Evolutionary conservation across 35 echinoderm and acorn worm species (phyloP).

Genomic region (Apostichopus parvimensis): DNA sequence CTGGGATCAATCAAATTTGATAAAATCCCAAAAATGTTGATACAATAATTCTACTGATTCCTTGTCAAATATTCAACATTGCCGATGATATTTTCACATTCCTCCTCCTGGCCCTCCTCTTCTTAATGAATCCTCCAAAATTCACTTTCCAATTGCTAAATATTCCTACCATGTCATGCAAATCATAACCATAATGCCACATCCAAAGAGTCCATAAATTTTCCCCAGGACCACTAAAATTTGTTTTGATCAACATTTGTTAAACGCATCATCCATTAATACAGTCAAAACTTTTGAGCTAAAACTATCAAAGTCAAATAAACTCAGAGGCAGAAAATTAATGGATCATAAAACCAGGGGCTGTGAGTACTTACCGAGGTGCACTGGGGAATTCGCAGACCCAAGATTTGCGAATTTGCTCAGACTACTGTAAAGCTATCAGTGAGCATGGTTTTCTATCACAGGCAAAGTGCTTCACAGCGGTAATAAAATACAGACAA

Average conservation of each 20-base stretch:
- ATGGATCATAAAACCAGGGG: slow-evolving; percentile 45
- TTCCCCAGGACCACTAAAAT: not conserved
- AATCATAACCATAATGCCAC: not conserved
- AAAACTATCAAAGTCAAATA: slow-evolving; percentile 45
- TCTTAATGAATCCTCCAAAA: not conserved
- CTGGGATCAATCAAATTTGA: not conserved
- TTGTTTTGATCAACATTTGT: slow-evolving; percentile 43
- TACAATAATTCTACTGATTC: not conserved
- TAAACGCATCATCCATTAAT: slow-evolving; percentile 49
- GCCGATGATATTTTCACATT: slow-evolving; percentile 2
- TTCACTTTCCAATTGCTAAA: not conserved
- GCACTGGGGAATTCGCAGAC: slow-evolving; percentile 16
- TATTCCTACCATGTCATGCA: not conserved
- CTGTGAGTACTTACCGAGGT: slow-evolving; percentile 27
- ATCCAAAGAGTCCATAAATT: not conserved
- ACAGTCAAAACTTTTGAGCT: not conserved
- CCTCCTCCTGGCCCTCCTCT: not conserved
- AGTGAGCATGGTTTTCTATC: slow-evolving; percentile 30
- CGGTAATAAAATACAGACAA: slow-evolving; percentile 15
- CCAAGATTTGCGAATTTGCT: slow-evolving; percentile 17
- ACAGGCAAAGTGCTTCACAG: slow-evolving; percentile 39
- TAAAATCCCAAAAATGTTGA: not conserved
- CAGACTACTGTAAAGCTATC: slow-evolving; percentile 13
- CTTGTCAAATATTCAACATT: not conserved
- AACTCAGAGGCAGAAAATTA: slow-evolving; percentile 37